phyloP scores from a whole-genome alignment of 2,797 vertebrate genomes.

The Smutsia temminckii region DNA sequence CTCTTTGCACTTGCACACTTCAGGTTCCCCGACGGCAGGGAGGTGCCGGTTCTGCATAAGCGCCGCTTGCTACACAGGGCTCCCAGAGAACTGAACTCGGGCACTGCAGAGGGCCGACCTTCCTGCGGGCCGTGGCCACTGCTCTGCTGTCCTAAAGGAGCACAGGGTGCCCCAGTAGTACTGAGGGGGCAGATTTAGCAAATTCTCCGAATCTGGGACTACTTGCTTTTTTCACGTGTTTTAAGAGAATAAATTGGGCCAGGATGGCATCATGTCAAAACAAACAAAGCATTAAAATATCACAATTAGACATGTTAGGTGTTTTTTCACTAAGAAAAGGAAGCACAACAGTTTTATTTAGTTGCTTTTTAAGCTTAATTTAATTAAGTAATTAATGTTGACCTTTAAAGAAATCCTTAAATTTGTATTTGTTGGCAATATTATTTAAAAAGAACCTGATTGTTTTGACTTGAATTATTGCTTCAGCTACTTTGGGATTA shows the following conservation, averaged over 20 bases:
- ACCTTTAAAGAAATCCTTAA: background rate
- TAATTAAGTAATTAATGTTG: background rate
- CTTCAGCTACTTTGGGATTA: background rate
- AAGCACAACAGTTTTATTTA: background rate
- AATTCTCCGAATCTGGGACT: background rate
- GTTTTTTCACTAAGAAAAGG: background rate
- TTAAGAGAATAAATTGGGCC: background rate
- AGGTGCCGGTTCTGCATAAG: background rate
- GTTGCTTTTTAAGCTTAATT: background rate
- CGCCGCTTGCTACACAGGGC: background rate
- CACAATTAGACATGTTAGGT: background rate
- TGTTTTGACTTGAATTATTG: background rate
- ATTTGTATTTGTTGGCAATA: background rate
- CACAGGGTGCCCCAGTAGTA: background rate
- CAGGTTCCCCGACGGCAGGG: background rate
- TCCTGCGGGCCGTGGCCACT: background rate
- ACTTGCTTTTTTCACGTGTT: background rate
- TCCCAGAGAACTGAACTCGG: background rate
- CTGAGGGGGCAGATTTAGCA: background rate
- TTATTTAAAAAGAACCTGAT: background rate
- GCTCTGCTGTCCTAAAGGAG: slow-evolving; percentile 20
- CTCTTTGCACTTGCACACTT: background rate
- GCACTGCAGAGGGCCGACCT: background rate
- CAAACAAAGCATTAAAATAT: background rate
- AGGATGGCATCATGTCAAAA: background rate